phyloP scores from a whole-genome alignment of 1,140 invertebrate genomes.

The Magallana gigas region DNA sequence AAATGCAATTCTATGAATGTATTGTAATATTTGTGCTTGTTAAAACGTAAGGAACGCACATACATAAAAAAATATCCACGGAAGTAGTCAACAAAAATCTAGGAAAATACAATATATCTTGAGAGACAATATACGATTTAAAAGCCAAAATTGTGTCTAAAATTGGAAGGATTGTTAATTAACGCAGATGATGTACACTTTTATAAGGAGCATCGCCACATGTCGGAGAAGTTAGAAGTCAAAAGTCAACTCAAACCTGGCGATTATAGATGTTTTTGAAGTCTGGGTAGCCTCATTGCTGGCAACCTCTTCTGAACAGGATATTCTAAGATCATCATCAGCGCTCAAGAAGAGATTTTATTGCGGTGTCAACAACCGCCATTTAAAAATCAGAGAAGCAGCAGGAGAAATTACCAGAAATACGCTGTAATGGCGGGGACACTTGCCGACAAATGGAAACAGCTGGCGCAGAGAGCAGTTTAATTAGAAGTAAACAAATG shows the following conservation, averaged over 20 bases:
- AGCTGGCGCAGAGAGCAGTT: background rate
- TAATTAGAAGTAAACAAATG: slow-evolving; percentile 18
- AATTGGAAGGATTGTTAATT: too few species aligned
- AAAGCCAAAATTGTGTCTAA: too few species aligned
- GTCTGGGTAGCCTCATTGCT: background rate
- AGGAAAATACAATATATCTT: too few species aligned
- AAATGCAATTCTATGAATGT: too few species aligned
- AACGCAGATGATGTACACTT: background rate
- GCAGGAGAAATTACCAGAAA: slow-evolving; percentile 7
- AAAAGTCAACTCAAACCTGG: background rate
- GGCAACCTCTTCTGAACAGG: background rate
- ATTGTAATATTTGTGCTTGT: too few species aligned
- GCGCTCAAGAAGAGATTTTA: background rate
- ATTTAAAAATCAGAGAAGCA: background rate
- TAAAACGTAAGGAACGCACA: too few species aligned
- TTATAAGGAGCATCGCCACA: background rate
- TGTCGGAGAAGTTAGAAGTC: background rate
- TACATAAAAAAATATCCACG: too few species aligned
- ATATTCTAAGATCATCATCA: background rate
- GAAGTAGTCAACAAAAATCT: too few species aligned
- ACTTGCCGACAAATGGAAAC: slow-evolving; percentile 1
- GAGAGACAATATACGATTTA: too few species aligned
- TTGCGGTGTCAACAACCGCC: slow-evolving; percentile 3
- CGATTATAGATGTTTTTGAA: background rate
- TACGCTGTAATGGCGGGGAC: background rate